A percentile compares a stretch with the other conserved stretches of the same genome.
Conservation (phyloP, 2,888 invertebrate species). For the Cephus runcator region DNA sequence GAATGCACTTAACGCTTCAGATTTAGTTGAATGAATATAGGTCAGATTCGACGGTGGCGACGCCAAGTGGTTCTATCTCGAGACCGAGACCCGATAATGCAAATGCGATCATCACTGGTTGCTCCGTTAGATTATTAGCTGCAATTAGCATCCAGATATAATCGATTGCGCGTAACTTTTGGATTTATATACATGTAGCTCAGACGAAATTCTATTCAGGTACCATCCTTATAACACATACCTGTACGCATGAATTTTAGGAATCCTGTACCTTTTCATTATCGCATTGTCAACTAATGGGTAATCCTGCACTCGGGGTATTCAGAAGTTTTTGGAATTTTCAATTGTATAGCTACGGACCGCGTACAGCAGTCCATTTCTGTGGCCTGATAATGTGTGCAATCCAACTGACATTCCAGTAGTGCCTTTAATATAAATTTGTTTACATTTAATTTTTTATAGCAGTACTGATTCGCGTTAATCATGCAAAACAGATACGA, state of each 20-base stretch:
- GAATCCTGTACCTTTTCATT: neutral
- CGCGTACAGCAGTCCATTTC: neutral
- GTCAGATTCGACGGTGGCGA: neutral
- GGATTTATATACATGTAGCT: neutral
- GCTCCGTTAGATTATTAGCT: neutral
- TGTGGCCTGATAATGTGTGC: neutral
- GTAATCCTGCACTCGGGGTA: neutral
- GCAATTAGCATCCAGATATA: neutral
- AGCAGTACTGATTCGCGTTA: neutral
- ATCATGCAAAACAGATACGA: neutral
- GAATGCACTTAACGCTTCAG: neutral
- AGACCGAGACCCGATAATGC: neutral
- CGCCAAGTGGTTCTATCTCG: neutral
- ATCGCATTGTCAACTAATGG: neutral
- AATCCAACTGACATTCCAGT: neutral
- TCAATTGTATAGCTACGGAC: neutral
- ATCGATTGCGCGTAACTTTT: neutral
- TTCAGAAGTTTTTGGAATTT: neutral
- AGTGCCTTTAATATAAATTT: neutral
- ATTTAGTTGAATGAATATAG: neutral
- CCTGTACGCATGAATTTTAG: neutral
- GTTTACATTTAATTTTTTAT: neutral
- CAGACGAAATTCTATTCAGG: neutral
- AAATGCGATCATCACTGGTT: neutral
- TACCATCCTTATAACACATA: neutral